A percentile compares a stretch with the other conserved stretches of the same genome.
These are phyloP conservation scores for Macroglossus sobrinus DNA, from an alignment of 2,113 vertebrate species.

Conservation along the genomic window DNA sequence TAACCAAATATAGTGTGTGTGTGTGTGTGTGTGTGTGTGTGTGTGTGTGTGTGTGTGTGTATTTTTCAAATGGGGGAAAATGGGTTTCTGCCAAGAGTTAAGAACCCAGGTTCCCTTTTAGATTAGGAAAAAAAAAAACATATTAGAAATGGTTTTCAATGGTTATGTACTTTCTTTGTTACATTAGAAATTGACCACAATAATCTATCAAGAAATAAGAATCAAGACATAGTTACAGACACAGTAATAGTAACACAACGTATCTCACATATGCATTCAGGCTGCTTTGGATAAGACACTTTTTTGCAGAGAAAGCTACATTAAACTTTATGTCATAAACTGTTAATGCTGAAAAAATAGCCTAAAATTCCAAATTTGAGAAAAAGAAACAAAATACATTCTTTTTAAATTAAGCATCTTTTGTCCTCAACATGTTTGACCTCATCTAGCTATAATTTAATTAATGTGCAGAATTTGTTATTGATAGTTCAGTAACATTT, in stretches of 20 bases:
- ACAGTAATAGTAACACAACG: conserved; percentile 10
- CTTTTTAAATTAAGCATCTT: not conserved
- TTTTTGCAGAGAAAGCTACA: conserved; percentile 33
- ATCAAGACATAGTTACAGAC: conserved; percentile 26
- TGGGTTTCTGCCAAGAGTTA: conserved; percentile 52
- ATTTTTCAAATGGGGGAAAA: conserved; percentile 26
- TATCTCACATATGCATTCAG: conserved; percentile 11
- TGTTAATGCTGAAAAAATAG: not conserved
- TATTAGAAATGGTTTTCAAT: conserved; percentile 34
- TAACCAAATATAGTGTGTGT: conserved; percentile 59
- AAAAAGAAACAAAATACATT: not conserved
- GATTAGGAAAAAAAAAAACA: conserved; percentile 1
- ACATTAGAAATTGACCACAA: conserved; percentile 36
- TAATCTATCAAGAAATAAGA: conserved; percentile 7
- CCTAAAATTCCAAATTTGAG: not conserved
- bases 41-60: not conserved
- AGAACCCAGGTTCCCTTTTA: conserved; percentile 51
- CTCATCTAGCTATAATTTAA: not conserved
- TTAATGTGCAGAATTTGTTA: not conserved
- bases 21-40: not conserved
- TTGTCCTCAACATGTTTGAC: not conserved
- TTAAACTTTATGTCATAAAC: conserved; percentile 34
- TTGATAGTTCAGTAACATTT: not conserved
- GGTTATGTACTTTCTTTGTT: conserved; percentile 54
- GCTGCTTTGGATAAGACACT: not conserved